Conservation (phyloP, 2,113 vertebrate genomes). For the Callipepla squamata region DNA sequence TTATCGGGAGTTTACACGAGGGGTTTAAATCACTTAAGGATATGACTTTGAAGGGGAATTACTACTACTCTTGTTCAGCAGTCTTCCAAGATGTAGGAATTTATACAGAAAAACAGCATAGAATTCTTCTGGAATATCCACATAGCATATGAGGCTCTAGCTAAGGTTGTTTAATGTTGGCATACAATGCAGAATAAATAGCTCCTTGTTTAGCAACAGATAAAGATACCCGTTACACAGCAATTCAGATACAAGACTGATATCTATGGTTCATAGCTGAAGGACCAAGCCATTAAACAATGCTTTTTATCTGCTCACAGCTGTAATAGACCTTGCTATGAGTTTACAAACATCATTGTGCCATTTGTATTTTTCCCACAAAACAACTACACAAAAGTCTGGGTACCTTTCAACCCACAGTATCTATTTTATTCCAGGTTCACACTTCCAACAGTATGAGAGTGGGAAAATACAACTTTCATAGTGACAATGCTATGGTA, state of each 20-base stretch:
- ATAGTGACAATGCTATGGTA: accelerated
- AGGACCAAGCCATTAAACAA: not conserved
- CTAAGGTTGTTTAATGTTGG: not conserved
- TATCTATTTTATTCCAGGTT: not conserved
- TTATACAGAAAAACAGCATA: not conserved
- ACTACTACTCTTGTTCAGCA: not conserved
- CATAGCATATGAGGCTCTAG: not conserved
- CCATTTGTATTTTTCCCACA: not conserved
- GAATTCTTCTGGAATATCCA: not conserved
- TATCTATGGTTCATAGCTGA: not conserved
- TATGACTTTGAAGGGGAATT: not conserved
- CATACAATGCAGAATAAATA: not conserved
- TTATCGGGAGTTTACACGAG: not conserved
- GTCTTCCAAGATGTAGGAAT: not conserved
- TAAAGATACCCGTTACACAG: not conserved
- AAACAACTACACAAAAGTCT: not conserved
- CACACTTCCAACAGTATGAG: not conserved
- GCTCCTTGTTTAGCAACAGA: not conserved
- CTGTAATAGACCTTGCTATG: not conserved
- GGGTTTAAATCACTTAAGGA: not conserved
- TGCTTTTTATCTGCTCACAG: not conserved
- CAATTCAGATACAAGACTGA: not conserved
- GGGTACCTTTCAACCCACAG: not conserved
- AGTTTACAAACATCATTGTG: not conserved
- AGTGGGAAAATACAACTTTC: not conserved